phyloP scores from a whole-genome alignment of 1,140 invertebrate genomes.

The Bombus breviceps region DNA sequence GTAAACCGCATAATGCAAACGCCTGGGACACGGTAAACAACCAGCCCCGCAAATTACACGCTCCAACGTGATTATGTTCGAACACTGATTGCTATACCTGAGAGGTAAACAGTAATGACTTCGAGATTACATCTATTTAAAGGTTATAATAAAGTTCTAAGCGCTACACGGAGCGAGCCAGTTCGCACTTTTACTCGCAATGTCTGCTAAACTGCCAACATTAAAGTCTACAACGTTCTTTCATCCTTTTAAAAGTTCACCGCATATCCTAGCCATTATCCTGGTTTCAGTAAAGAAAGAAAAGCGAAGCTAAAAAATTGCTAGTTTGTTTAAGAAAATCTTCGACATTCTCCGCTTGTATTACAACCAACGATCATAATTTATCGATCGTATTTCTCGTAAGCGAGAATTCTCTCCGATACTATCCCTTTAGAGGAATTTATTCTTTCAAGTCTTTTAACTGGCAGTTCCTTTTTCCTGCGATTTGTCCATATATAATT shows the following conservation, averaged over 20 bases:
- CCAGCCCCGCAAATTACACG: constrained; percentile 20
- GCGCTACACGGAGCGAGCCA: neutral
- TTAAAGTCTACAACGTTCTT: neutral
- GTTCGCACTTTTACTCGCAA: neutral
- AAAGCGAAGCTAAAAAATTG: neutral
- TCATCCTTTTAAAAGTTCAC: neutral
- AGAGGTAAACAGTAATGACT: constrained; percentile 16
- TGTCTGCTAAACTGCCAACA: neutral
- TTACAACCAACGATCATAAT: neutral
- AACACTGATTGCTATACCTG: constrained; percentile 12
- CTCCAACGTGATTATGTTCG: neutral
- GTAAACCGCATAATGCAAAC: neutral
- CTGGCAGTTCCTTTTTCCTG: no score
- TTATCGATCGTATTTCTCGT: neutral
- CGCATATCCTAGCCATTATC: neutral
- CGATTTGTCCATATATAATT: no score
- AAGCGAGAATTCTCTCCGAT: neutral
- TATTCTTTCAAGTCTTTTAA: no score
- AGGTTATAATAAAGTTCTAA: constrained; percentile 29
- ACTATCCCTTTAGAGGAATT: no score
- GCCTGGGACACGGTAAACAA: neutral
- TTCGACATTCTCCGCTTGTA: neutral
- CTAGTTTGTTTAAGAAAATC: neutral
- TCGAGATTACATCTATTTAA: constrained; percentile 16
- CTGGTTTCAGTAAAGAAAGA: neutral